Evolutionary conservation across 2,113 vertebrate species (phyloP).

Genomic region (Fregetta grallaria): DNA sequence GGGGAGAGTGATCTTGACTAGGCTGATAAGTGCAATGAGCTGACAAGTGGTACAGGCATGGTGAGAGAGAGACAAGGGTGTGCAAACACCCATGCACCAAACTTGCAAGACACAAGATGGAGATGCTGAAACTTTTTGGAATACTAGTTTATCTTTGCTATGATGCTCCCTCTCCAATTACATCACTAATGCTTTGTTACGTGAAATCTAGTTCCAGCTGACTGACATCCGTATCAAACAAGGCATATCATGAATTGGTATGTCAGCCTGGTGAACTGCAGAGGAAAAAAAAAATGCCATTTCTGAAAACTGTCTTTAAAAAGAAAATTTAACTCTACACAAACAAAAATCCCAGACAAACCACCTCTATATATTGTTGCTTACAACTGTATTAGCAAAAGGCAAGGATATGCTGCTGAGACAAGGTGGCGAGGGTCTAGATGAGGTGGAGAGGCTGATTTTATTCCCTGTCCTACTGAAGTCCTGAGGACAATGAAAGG

Average conservation of each 20-base stretch:
- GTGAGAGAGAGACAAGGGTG: background rate
- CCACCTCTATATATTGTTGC: background rate
- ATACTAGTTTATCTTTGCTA: background rate
- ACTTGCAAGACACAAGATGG: background rate
- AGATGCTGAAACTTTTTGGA: background rate
- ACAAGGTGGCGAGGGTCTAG: background rate
- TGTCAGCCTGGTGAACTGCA: slow-evolving; percentile 13
- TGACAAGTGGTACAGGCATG: background rate
- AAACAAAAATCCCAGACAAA: background rate
- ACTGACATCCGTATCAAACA: background rate
- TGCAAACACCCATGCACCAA: background rate
- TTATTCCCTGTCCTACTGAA: background rate
- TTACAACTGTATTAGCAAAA: background rate
- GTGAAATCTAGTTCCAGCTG: slow-evolving; percentile 11
- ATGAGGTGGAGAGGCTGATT: background rate
- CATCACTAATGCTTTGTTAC: background rate
- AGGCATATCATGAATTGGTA: background rate
- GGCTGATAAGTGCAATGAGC: background rate
- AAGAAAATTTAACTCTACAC: background rate
- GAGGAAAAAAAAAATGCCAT: background rate
- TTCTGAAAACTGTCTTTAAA: slow-evolving; percentile 28
- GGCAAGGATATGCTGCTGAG: background rate
- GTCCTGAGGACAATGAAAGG: background rate
- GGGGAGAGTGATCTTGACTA: background rate
- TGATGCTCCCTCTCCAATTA: background rate